phyloP scores from a whole-genome alignment of 2,113 vertebrate species.

The Hippopotamus amphibius region DNA sequence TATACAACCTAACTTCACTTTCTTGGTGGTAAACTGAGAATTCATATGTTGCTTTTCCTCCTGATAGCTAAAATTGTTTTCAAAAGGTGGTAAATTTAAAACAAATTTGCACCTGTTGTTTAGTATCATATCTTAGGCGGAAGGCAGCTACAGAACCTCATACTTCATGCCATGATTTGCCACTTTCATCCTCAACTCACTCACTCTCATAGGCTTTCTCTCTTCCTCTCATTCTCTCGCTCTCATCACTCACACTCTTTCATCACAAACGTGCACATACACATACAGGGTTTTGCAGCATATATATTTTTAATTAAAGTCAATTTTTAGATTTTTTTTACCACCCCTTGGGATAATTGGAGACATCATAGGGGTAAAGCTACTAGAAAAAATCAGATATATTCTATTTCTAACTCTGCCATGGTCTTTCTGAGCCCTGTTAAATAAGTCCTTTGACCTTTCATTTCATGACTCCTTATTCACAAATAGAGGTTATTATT shows the following conservation, averaged over 20 bases:
- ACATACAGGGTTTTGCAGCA: not conserved
- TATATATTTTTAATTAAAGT: conserved; percentile 45
- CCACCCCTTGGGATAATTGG: not conserved
- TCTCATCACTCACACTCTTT: not conserved
- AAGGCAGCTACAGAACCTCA: not conserved
- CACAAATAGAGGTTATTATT: conserved; percentile 49
- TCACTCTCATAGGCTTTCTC: not conserved
- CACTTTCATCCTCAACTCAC: not conserved
- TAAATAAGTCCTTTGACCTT: not conserved
- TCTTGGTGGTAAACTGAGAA: not conserved
- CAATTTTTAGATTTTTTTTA: not conserved
- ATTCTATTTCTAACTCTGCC: not conserved
- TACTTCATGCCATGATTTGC: not conserved
- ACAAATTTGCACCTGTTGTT: not conserved
- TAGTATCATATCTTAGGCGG: not conserved
- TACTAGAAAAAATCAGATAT: not conserved
- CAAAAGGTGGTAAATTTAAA: not conserved
- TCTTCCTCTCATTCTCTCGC: not conserved
- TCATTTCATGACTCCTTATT: not conserved
- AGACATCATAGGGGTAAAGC: not conserved
- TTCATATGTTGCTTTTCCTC: conserved; percentile 14
- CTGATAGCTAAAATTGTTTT: conserved; percentile 9
- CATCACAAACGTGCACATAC: not conserved
- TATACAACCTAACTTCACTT: not conserved
- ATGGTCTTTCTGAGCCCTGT: not conserved